Evolutionary conservation across 2,797 vertebrate species (phyloP).

Genomic region (Takifugu ocellatus): DNA sequence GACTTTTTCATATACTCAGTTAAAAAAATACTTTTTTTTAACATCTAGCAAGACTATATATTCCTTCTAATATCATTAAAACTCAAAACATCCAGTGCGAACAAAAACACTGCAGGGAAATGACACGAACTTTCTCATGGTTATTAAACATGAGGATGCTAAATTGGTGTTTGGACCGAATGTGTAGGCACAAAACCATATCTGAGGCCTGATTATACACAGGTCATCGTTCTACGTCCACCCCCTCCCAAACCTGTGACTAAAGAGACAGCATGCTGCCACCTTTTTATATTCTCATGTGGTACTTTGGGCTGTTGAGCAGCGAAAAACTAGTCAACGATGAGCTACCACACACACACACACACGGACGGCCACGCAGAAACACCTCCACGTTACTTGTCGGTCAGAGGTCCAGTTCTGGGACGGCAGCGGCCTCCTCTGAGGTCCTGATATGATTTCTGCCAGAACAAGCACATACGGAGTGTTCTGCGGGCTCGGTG

Average conservation of each 20-base stretch:
- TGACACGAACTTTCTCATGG: slow-evolving; percentile 34
- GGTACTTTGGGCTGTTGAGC: slow-evolving; percentile 71
- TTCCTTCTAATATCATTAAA: slow-evolving; percentile 38
- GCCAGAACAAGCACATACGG: slow-evolving; percentile 80
- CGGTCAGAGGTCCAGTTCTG: slow-evolving; percentile 74
- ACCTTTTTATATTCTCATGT: slow-evolving; percentile 61
- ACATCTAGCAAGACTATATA: slow-evolving; percentile 53
- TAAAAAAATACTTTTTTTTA: slow-evolving; percentile 52
- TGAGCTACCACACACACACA: slow-evolving; percentile 57
- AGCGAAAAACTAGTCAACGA: slow-evolving; percentile 71
- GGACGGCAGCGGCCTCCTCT: slow-evolving; percentile 75
- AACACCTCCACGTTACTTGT: slow-evolving; percentile 77
- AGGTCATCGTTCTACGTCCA: slow-evolving; percentile 31
- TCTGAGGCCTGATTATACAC: slow-evolving; percentile 45
- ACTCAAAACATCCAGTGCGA: slow-evolving; percentile 42
- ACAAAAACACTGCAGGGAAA: slow-evolving; percentile 56
- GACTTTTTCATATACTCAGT: slow-evolving; percentile 52
- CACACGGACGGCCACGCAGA: slow-evolving; percentile 73
- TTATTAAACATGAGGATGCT: slow-evolving; percentile 49
- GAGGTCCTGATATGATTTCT: slow-evolving; percentile 73
- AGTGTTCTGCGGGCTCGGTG: slow-evolving; percentile 84
- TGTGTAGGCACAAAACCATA: slow-evolving; percentile 69
- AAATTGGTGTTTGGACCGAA: slow-evolving; percentile 58
- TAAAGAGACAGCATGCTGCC: slow-evolving; percentile 60
- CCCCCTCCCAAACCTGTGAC: slow-evolving; percentile 6